Conservation (phyloP, 2,888 invertebrate genomes). For the Drosophila tanythrix region DNA sequence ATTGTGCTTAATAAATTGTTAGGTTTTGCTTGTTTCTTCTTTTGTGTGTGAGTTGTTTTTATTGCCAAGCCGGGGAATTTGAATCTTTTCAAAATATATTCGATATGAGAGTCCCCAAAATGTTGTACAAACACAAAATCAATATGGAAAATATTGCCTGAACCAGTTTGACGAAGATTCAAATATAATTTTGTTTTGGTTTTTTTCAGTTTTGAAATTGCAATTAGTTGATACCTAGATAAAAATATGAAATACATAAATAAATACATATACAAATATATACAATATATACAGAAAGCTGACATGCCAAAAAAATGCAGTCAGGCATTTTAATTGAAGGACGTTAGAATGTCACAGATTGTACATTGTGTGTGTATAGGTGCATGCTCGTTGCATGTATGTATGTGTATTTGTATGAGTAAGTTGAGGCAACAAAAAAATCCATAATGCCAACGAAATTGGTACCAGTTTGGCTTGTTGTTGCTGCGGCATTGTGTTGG, state of each 20-base stretch:
- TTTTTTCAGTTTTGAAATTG: not conserved
- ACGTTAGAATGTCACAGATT: constrained; percentile 41
- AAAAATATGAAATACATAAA: constrained; percentile 3
- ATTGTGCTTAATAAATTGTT: constrained; percentile 5
- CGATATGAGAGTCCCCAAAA: not conserved
- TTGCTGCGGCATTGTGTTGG: constrained; percentile 24
- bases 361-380: not conserved
- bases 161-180: not conserved
- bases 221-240: not conserved
- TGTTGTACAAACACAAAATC: not conserved
- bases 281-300: constrained; percentile 6
- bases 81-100: not conserved
- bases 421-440: constrained; percentile 3
- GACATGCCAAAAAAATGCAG: constrained; percentile 42
- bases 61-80: not conserved
- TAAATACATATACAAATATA: constrained; percentile 2
- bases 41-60: constrained; percentile 5
- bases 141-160: not conserved
- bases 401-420: not conserved
- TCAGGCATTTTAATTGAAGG: constrained; percentile 64
- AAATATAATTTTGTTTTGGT: not conserved
- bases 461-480: constrained; percentile 40
- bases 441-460: constrained; percentile 20
- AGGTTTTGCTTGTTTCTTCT: not conserved
- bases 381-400: not conserved